Percentiles rank a stretch among this genome's conserved stretches.
Conservation (phyloP, 1,140 invertebrate genomes). For the Drosophila parabipectinata region DNA sequence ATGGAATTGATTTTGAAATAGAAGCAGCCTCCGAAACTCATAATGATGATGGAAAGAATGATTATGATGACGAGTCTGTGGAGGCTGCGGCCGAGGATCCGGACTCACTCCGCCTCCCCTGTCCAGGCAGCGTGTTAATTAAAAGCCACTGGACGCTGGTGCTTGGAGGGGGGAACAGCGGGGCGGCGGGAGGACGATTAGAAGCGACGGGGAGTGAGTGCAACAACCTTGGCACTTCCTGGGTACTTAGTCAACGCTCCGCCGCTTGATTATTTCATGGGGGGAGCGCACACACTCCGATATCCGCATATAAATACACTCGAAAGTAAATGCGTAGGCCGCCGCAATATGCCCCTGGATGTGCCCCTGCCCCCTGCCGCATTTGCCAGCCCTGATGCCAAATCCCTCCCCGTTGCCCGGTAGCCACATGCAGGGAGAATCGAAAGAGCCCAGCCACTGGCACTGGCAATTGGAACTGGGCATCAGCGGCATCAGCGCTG, state of each 20-base stretch:
- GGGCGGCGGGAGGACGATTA: conserved; percentile 4
- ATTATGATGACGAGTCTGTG: conserved; percentile 41
- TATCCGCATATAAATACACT: conserved; percentile 41
- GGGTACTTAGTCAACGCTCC: conserved; percentile 75
- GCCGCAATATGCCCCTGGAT: conserved; percentile 13
- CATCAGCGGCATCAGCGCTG: conserved; percentile 70
- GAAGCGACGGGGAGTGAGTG: conserved; percentile 56
- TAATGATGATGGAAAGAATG: conserved; percentile 36
- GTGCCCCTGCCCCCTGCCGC: conserved; percentile 28
- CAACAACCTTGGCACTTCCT: conserved; percentile 81
- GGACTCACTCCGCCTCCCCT: conserved; percentile 22
- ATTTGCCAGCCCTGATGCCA: conserved; percentile 24
- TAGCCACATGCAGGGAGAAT: conserved; percentile 29
- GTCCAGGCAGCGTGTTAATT: conserved; percentile 72
- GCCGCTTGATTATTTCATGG: conserved; percentile 64
- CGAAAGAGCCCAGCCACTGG: not conserved
- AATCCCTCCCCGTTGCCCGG: conserved; percentile 31
- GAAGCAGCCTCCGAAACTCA: conserved; percentile 54
- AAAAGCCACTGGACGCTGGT: conserved; percentile 76
- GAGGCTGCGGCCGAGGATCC: conserved; percentile 15
- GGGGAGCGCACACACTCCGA: conserved; percentile 22
- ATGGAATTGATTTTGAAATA: conserved; percentile 80
- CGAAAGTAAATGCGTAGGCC: conserved; percentile 64
- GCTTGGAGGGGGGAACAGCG: conserved; percentile 7
- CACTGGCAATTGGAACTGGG: conserved; percentile 24